Evolutionary conservation across 2,113 vertebrate species (phyloP).

Genomic region (Charina bottae): DNA sequence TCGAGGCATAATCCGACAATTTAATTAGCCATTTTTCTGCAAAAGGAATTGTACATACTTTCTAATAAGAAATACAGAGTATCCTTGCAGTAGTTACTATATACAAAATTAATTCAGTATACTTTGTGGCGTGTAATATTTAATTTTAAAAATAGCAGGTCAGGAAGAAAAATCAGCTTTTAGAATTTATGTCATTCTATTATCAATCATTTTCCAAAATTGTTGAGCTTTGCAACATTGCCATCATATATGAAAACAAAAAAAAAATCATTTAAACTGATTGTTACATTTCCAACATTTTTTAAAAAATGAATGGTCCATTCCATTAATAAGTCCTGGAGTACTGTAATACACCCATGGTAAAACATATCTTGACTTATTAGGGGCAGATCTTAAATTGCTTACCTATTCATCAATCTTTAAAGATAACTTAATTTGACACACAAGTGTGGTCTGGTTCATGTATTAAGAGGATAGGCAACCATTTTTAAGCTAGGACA

Average conservation of each 20-base stretch:
- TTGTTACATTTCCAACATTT: background rate
- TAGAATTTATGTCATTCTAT: too few relatives aligned
- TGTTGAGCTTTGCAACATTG: too few relatives aligned
- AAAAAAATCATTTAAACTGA: too few relatives aligned
- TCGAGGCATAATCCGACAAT: background rate
- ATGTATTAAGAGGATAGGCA: background rate
- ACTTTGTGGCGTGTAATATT: too few relatives aligned
- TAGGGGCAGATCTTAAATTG: background rate
- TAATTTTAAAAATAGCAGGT: too few relatives aligned
- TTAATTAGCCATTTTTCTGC: background rate
- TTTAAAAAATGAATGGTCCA: background rate
- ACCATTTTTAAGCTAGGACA: background rate
- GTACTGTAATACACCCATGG: background rate
- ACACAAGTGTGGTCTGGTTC: background rate
- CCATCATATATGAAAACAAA: too few relatives aligned
- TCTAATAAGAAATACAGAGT: background rate
- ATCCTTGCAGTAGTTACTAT: too few relatives aligned
- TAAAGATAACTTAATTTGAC: background rate
- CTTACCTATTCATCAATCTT: background rate
- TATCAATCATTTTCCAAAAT: too few relatives aligned
- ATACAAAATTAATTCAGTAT: too few relatives aligned
- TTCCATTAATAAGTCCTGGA: background rate
- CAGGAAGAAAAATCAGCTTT: too few relatives aligned
- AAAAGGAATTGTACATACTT: background rate
- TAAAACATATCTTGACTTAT: background rate